Evolutionary conservation across 2,113 vertebrate species (phyloP).

Genomic region (Phyllostomus discolor): DNA sequence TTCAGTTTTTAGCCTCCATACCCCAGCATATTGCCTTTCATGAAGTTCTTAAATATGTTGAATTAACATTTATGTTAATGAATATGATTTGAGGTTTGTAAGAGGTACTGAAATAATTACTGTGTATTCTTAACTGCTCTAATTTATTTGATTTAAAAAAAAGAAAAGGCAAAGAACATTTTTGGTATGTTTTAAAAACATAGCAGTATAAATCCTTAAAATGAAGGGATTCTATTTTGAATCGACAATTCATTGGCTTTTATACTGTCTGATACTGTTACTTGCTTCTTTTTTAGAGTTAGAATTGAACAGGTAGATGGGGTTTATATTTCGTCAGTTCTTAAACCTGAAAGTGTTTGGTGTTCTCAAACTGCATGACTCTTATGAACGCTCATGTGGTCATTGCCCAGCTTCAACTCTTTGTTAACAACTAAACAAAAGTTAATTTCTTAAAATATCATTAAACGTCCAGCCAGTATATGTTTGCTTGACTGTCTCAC

Average conservation of each 20-base stretch:
- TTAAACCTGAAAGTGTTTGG: slow-evolving; percentile 4
- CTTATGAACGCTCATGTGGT: background rate
- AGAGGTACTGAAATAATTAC: background rate
- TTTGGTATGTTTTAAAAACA: background rate
- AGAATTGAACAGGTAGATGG: background rate
- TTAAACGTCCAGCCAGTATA: background rate
- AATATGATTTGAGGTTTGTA: background rate
- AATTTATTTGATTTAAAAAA: slow-evolving; percentile 11
- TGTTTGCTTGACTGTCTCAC: background rate
- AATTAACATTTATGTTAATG: background rate
- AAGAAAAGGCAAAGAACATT: background rate
- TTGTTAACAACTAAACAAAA: background rate
- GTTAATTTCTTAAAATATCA: background rate
- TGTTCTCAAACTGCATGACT: background rate
- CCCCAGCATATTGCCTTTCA: background rate
- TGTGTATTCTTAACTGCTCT: background rate
- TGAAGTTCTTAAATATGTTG: slow-evolving; percentile 4
- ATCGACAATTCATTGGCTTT: background rate
- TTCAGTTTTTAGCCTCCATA: background rate
- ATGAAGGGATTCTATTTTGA: background rate
- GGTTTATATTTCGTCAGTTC: background rate
- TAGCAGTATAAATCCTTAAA: background rate
- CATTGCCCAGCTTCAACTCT: background rate
- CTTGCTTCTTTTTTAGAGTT: background rate
- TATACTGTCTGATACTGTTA: background rate